Evolutionary conservation across 2,888 invertebrate species (phyloP), one percentile per base, ranked within the genome.

Genomic region (Parapristionchus giblindavisi): DNA sequence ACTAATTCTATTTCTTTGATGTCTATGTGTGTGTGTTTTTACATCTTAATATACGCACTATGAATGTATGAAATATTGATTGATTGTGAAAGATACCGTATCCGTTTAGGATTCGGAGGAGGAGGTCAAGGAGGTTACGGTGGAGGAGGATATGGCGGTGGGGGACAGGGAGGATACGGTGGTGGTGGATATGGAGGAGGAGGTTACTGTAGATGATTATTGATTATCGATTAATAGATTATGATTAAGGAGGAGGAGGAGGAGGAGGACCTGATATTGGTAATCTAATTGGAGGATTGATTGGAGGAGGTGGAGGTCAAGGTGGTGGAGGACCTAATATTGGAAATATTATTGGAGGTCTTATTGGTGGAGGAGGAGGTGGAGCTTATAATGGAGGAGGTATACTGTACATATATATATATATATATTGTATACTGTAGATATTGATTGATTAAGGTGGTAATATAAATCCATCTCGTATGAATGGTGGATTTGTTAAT

Each of bases 401-500:
- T 76, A 27, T 34, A 29, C 24, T 24, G 24, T 58, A 24, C 32
- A 21, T 51, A 14, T 14, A 21, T 14, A 17, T 21, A n/a, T n/a
- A n/a, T n/a, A n/a, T n/a, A n/a, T n/a, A n/a, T n/a, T n/a, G n/a
- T n/a, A n/a, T n/a, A n/a, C 14, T 21, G 14, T 51, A 17, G 51
- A 51, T 51, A 51, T 17, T 21, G 29, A 36, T 24, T 56, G 8
- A n/a, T 36, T 29, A 58, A 76, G 76, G 83, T 60, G 83, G 81
- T n/a, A 86, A 86, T 72, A 78, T 85, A 52, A 83, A 84, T 58
- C 83, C 84, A 34, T 82, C 82, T 56, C 77, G 80, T 32, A 77
- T 86, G 43, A 83, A 82, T 40, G 86, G 86, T 24, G 86, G 86
- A 61, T 84, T 86, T 77, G 85, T 84, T 60, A 82, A 84, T 40